phyloP scores from a whole-genome alignment of 2,888 invertebrate genomes.

The Esperia sulphurella region DNA sequence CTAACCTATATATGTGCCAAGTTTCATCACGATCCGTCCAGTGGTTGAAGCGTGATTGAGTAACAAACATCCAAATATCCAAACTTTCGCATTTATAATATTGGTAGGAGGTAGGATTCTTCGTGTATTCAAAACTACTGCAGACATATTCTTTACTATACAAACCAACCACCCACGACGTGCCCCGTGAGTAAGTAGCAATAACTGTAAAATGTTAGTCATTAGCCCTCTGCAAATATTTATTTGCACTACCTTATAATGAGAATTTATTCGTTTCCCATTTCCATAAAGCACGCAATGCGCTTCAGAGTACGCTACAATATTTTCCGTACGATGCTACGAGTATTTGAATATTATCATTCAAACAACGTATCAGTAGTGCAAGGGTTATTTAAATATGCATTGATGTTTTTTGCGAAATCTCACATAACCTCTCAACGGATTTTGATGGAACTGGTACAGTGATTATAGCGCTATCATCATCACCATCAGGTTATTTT shows the following conservation, averaged over 20 bases:
- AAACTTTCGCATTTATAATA: too few species aligned
- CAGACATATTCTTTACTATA: not conserved
- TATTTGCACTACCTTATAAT: constrained; percentile 59
- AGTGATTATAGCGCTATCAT: too few species aligned
- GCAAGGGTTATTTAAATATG: not conserved
- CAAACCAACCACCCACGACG: constrained; percentile 1
- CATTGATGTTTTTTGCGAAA: too few species aligned
- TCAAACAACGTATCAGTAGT: constrained; percentile 10
- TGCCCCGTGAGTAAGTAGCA: constrained; percentile 2
- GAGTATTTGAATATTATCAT: constrained; percentile 38
- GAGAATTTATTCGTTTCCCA: constrained; percentile 66
- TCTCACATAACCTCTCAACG: too few species aligned
- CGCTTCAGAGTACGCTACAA: constrained; percentile 40
- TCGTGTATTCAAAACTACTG: not conserved
- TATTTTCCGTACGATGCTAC: constrained; percentile 38
- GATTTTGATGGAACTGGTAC: too few species aligned
- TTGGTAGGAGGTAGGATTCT: too few species aligned
- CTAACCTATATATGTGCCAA: too few species aligned
- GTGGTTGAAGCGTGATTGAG: too few species aligned
- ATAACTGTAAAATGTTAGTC: constrained; percentile 8
- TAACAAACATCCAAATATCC: too few species aligned
- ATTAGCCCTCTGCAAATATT: constrained; percentile 54
- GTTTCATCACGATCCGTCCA: too few species aligned
- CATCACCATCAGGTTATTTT: too few species aligned
- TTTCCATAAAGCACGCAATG: constrained; percentile 54